A percentile compares a stretch with the other conserved stretches of the same genome.
These are phyloP conservation scores for Tigriopus japonicus DNA, from an alignment of 1,140 invertebrate genomes.

Conservation along the genomic window DNA sequence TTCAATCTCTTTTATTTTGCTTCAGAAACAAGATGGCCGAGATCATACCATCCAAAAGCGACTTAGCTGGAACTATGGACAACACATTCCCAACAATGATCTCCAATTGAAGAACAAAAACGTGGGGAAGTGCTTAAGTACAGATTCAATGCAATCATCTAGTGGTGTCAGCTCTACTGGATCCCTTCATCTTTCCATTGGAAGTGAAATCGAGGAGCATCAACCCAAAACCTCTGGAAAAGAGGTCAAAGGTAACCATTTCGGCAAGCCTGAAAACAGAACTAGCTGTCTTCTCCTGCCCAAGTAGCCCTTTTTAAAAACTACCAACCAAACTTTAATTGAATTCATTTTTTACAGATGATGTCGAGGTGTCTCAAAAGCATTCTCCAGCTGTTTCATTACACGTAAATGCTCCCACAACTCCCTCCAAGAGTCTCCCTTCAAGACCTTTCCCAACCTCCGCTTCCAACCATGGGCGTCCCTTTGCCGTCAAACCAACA, in stretches of 20 bases:
- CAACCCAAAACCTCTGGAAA: neutral
- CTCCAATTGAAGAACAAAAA: slow-evolving; percentile 15
- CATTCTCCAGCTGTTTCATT: too few relatives aligned
- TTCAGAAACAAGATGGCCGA: slow-evolving; percentile 31
- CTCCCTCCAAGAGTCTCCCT: too few relatives aligned
- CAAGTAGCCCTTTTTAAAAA: too few relatives aligned
- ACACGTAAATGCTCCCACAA: too few relatives aligned
- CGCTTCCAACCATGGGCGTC: too few relatives aligned
- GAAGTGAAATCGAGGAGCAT: neutral
- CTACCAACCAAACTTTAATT: too few relatives aligned
- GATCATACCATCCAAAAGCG: slow-evolving; percentile 42
- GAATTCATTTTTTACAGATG: too few relatives aligned
- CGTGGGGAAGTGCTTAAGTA: slow-evolving; percentile 1
- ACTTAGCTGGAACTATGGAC: slow-evolving; percentile 41
- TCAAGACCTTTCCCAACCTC: too few relatives aligned
- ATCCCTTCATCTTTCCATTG: neutral
- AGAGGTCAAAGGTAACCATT: neutral
- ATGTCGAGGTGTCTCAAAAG: too few relatives aligned
- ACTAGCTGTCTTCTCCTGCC: too few relatives aligned
- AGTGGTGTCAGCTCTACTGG: slow-evolving; percentile 14
- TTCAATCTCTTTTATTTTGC: slow-evolving; percentile 15
- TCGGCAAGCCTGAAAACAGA: too few relatives aligned
- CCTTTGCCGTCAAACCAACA: too few relatives aligned
- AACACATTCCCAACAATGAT: slow-evolving; percentile 20
- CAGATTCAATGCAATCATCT: slow-evolving; percentile 15